A percentile compares a stretch with the other conserved stretches of the same genome.
Conservation (phyloP, 2,888 invertebrate genomes). For the Boloria euphrosyne region DNA sequence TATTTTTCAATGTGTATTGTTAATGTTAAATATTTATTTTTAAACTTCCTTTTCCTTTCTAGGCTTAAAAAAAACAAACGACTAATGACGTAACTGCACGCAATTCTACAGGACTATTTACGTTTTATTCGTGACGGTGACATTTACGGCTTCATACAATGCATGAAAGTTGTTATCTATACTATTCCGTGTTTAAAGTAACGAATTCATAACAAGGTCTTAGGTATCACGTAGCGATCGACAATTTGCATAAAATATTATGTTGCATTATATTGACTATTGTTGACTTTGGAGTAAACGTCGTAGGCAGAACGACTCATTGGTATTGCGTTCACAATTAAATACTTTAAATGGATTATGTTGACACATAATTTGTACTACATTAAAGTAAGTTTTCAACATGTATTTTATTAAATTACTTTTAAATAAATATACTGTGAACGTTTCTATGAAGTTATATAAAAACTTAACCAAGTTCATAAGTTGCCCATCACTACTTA, state of each 20-base stretch:
- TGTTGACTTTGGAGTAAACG: conserved; percentile 2
- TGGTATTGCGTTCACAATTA: conserved; percentile 1
- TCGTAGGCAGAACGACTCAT: conserved; percentile 17
- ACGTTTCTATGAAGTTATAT: too few relatives aligned
- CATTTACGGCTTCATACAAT: conserved; percentile 20
- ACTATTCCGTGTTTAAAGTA: conserved; percentile 7
- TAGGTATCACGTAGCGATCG: conserved; percentile 12
- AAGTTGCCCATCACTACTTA: too few relatives aligned
- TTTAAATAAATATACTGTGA: too few relatives aligned
- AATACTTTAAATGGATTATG: neutral
- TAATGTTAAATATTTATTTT: neutral
- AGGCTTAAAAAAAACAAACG: neutral
- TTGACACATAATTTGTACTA: too few relatives aligned
- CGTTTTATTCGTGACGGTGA: conserved; percentile 11
- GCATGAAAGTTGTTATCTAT: conserved; percentile 20
- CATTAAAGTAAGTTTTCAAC: too few relatives aligned
- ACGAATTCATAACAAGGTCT: conserved; percentile 23
- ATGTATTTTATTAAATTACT: too few relatives aligned
- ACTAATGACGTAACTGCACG: conserved; percentile 9
- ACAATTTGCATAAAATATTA: conserved; percentile 27
- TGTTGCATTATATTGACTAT: conserved; percentile 14
- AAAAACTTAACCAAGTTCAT: too few relatives aligned
- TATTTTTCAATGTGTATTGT: too few relatives aligned
- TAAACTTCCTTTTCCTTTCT: neutral
- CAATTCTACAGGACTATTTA: conserved; percentile 2